phyloP scores from a whole-genome alignment of 2,888 invertebrate genomes.

The Antheraea assamensis region DNA sequence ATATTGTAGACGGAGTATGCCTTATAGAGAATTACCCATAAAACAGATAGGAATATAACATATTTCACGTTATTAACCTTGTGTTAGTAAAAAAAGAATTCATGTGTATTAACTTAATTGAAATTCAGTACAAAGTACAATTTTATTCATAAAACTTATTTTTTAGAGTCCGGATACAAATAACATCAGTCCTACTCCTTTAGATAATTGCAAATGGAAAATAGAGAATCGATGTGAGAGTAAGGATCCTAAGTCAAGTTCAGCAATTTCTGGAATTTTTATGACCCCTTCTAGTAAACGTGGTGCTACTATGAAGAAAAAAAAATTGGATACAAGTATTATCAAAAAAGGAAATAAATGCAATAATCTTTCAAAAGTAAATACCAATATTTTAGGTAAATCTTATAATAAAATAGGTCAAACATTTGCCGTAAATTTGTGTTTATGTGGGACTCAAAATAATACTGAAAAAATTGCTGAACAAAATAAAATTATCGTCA shows the following conservation, averaged over 20 bases:
- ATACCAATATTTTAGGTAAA: conserved; percentile 36
- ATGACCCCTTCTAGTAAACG: not conserved
- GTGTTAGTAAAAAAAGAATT: not conserved
- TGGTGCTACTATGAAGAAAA: conserved; percentile 14
- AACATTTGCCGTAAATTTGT: conserved; percentile 64
- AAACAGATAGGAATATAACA: not conserved
- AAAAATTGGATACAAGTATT: conserved; percentile 20
- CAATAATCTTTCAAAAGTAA: conserved; percentile 6
- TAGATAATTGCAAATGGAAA: not conserved
- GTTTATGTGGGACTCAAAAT: conserved; percentile 53
- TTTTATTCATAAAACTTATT: not conserved
- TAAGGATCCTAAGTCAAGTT: not conserved
- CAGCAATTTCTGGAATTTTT: not conserved
- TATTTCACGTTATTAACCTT: not conserved
- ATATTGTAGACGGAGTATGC: no score
- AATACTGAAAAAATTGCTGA: conserved; percentile 25
- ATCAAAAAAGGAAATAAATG: conserved; percentile 22
- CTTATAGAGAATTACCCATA: not conserved
- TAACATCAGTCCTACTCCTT: not conserved
- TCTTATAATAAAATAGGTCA: conserved; percentile 39
- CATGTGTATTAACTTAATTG: not conserved
- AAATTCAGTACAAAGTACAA: not conserved
- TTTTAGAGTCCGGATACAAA: not conserved
- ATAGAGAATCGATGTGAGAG: not conserved
- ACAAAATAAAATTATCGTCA: conserved; percentile 21